These are phyloP conservation scores for Silurus meridionalis DNA, from an alignment of 2,113 vertebrate genomes.

Conservation along the genomic window DNA sequence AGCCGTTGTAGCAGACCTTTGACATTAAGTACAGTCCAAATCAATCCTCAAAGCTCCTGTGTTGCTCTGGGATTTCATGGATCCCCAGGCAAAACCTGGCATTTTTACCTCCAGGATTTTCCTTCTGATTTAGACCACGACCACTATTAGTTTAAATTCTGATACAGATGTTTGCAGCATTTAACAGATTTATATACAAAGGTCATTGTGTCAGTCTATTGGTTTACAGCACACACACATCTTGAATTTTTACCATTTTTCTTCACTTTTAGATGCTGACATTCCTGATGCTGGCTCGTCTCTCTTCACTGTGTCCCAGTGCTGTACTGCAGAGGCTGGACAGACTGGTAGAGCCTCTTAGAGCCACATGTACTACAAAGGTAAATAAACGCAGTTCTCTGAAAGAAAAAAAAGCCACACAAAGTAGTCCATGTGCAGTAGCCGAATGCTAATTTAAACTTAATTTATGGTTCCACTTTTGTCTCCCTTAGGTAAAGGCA, in stretches of 20 bases:
- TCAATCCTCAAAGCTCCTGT: no score
- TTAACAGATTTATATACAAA: background rate
- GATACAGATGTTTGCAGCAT: background rate
- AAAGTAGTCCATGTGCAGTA: background rate
- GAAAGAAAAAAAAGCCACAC: background rate
- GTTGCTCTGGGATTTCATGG: no score
- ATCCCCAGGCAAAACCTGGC: background rate
- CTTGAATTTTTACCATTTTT: background rate
- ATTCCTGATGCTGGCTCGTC: constrained; percentile 95
- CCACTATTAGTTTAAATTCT: background rate
- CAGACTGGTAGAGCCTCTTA: constrained; percentile 90
- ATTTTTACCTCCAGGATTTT: background rate
- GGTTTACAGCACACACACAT: background rate
- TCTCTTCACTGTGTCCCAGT: constrained; percentile 94
- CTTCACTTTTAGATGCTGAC: constrained; percentile 86
- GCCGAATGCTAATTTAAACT: background rate
- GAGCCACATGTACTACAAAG: constrained; percentile 87
- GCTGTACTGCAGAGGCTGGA: constrained; percentile 96
- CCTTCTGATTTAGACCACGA: background rate
- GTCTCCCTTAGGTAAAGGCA: constrained; percentile 87
- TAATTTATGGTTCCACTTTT: background rate
- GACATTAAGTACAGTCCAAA: no score
- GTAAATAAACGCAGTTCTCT: constrained; percentile 55
- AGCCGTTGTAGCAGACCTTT: no score
- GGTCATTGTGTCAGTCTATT: background rate